phyloP scores from a whole-genome alignment of 2,888 invertebrate genomes.

The Limnephilus auricula region DNA sequence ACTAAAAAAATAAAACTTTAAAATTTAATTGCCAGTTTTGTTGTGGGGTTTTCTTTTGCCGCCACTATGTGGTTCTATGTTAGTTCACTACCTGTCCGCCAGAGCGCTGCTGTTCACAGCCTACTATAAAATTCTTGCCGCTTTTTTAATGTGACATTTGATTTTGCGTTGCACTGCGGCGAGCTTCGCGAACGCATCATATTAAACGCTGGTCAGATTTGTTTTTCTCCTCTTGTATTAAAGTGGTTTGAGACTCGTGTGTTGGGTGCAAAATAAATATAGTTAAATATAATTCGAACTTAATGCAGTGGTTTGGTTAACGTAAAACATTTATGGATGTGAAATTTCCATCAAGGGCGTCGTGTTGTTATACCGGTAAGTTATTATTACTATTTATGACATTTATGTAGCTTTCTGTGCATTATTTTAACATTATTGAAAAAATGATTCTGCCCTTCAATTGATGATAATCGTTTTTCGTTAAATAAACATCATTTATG shows the following conservation, averaged over 20 bases:
- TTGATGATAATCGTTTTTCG: neutral
- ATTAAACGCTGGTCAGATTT: neutral
- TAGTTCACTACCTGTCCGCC: constrained; percentile 44
- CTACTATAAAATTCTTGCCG: constrained; percentile 58
- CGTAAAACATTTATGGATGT: neutral
- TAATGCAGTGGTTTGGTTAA: neutral
- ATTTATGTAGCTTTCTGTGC: neutral
- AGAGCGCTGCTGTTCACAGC: constrained; percentile 49
- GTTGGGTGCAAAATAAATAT: neutral
- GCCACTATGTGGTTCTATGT: neutral
- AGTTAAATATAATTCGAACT: neutral
- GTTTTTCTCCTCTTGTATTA: neutral
- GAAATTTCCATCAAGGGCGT: neutral
- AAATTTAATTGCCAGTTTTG: neutral
- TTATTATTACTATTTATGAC: neutral
- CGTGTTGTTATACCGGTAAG: neutral
- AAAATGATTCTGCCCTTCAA: too few relatives aligned
- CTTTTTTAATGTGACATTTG: constrained; percentile 59
- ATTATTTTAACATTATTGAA: neutral
- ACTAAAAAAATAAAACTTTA: too few relatives aligned
- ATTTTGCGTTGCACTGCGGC: constrained; percentile 51
- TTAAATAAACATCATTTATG: too few relatives aligned
- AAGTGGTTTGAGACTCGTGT: neutral
- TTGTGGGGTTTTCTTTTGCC: neutral
- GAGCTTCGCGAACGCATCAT: constrained; percentile 32